Percentiles rank a stretch among this genome's conserved stretches.
These are phyloP conservation scores for Horisme vitalbata DNA, from an alignment of 2,888 invertebrate genomes.

Conservation along the genomic window DNA sequence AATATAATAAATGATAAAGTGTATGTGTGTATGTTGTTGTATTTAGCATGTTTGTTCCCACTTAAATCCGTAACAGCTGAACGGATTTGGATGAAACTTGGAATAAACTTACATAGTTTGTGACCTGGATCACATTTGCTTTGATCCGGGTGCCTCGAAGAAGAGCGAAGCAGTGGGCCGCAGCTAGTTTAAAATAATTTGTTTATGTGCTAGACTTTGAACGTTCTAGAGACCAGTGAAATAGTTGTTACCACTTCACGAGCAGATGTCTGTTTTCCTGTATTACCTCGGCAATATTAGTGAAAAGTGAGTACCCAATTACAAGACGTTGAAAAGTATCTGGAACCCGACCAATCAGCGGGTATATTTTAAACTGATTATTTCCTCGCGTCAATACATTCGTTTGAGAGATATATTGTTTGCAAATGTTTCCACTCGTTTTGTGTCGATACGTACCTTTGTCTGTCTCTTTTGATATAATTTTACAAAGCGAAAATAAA, in stretches of 20 bases:
- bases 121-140: too few relatives aligned
- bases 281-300: neutral
- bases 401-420: slow-evolving; percentile 11
- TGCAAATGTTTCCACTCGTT: slow-evolving; percentile 25
- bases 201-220: too few relatives aligned
- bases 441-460: slow-evolving; percentile 36
- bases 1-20: too few relatives aligned
- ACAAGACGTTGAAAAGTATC: slow-evolving; percentile 12
- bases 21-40: too few relatives aligned
- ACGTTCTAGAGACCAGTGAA: neutral
- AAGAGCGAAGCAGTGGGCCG: too few relatives aligned
- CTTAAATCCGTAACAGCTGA: too few relatives aligned
- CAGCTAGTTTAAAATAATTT: too few relatives aligned
- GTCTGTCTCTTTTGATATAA: slow-evolving; percentile 39
- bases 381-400: slow-evolving; percentile 17
- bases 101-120: too few relatives aligned
- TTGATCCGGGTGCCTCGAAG: too few relatives aligned
- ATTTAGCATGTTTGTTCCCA: too few relatives aligned
- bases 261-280: neutral
- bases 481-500: slow-evolving; percentile 46
- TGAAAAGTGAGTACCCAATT: slow-evolving; percentile 11
- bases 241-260: neutral
- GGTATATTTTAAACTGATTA: slow-evolving; percentile 17
- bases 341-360: slow-evolving; percentile 18
- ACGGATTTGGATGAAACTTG: too few relatives aligned